Percentiles rank a stretch among this genome's conserved stretches.
phyloP scores from a whole-genome alignment of 1,140 invertebrate genomes.

The Solenopsis fugax region DNA sequence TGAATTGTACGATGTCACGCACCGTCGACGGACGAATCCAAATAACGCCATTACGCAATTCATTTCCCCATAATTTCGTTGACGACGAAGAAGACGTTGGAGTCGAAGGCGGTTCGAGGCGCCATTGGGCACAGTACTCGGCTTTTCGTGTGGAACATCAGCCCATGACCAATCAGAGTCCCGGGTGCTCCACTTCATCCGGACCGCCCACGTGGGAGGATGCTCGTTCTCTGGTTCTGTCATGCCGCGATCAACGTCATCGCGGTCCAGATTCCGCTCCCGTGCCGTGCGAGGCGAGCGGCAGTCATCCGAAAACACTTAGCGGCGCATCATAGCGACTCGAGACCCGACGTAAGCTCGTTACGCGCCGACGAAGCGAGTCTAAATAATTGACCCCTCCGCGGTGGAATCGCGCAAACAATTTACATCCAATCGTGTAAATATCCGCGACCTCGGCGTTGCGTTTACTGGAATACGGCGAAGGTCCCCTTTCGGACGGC shows the following conservation, averaged over 20 bases:
- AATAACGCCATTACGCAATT: conserved; percentile 64
- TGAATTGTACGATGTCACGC: neutral
- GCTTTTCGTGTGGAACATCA: neutral
- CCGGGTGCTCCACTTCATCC: neutral
- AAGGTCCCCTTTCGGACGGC: conserved; percentile 14
- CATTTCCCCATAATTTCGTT: conserved; percentile 40
- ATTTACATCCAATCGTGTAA: conserved; percentile 72
- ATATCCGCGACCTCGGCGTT: conserved; percentile 58
- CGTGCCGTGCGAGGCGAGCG: conserved; percentile 34
- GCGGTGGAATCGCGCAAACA: conserved; percentile 69
- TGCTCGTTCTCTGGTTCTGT: conserved; percentile 29
- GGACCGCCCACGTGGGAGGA: conserved; percentile 28
- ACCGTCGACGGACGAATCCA: neutral
- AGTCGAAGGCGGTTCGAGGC: conserved; percentile 21
- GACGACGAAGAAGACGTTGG: conserved; percentile 26
- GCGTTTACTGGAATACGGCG: conserved; percentile 36
- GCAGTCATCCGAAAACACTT: conserved; percentile 78
- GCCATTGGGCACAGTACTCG: conserved; percentile 34
- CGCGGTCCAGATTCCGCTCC: conserved; percentile 54
- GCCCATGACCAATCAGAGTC: conserved; percentile 17
- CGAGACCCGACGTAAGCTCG: conserved; percentile 33
- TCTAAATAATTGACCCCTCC: conserved; percentile 76
- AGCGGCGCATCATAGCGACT: conserved; percentile 69
- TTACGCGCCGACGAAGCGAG: conserved; percentile 51
- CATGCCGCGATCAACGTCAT: conserved; percentile 49